Evolutionary conservation across 2,797 vertebrate genomes (phyloP).

Genomic region (Alca torda): DNA sequence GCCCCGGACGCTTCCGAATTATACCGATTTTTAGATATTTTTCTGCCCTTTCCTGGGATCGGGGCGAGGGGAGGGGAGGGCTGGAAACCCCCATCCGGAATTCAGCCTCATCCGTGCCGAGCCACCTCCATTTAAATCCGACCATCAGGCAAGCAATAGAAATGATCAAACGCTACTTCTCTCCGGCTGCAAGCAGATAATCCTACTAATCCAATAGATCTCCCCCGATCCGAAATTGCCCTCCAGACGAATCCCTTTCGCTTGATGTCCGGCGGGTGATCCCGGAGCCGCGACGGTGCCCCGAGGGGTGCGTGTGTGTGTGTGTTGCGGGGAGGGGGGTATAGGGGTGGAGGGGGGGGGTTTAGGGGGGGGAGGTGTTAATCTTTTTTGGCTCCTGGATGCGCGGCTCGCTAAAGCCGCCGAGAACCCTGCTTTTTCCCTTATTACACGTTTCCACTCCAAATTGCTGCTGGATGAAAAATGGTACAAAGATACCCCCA

Average conservation of each 20-base stretch:
- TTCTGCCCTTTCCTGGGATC: constrained; percentile 34
- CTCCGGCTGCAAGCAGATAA: constrained; percentile 80
- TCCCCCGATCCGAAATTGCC: constrained; percentile 79
- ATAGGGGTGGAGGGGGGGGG: not conserved
- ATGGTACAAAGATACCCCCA: constrained; percentile 92
- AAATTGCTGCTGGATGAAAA: constrained; percentile 79
- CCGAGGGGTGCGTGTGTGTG: not conserved
- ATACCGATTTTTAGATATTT: constrained; percentile 59
- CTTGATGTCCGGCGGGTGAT: constrained; percentile 69
- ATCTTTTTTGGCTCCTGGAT: constrained; percentile 79
- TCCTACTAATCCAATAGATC: constrained; percentile 84
- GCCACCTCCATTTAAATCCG: constrained; percentile 80
- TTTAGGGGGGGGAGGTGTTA: not conserved
- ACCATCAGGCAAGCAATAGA: constrained; percentile 78
- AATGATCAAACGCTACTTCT: constrained; percentile 79
- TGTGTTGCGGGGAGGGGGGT: not conserved
- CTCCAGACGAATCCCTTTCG: constrained; percentile 75
- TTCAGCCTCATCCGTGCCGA: constrained; percentile 73
- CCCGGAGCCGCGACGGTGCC: constrained; percentile 26
- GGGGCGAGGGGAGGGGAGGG: not conserved
- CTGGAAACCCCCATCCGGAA: constrained; percentile 59
- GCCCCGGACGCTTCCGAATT: constrained; percentile 75
- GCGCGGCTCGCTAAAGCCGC: constrained; percentile 82
- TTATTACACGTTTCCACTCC: constrained; percentile 80
- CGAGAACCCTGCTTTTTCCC: constrained; percentile 80